Evolutionary conservation across 2,888 invertebrate species (phyloP), one percentile per base, ranked within the genome.

Genomic region (Panopea generosa): DNA sequence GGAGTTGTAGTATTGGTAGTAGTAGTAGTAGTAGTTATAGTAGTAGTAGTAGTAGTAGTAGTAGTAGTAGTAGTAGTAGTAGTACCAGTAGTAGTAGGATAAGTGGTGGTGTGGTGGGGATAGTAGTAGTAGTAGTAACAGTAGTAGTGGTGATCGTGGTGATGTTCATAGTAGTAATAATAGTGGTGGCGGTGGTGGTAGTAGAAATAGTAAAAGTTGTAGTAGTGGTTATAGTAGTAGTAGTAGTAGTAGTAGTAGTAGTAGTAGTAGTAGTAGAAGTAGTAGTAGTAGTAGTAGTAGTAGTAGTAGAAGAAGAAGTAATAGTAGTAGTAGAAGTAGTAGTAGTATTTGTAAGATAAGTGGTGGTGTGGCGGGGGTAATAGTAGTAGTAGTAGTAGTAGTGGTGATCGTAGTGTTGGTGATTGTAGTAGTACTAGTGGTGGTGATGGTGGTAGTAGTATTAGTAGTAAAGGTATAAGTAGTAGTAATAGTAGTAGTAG

Each of bases 231-330:
- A n/a, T n/a, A n/a, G n/a, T n/a, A 56, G 66, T 40, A 56, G 55
- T 56, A 66, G 66, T 43, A 66, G 40, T 56, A 59, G 66, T 56
- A 43, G 57, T 66, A 66, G 66, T 45, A 66, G 56, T 56, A 57
- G 45, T 56, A 66, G 43, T 45, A 66, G 66, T 56, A 29, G 56
- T 56, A 43, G 57, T 66, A 59, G 45, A 43, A 66, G 57, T 57
- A 66, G 66, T 66, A 56, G 66, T 6, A 61, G 61, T 61, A 61
- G 55, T 40, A 56, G 55, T 40, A 43, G 53, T 53, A 53, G 26
- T 40, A 16, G 40, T 40, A 16, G 7, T 16, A n/a, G n/a, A n/a
- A n/a, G n/a, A n/a, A n/a, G n/a, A n/a, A n/a, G n/a, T n/a, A n/a
- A n/a, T n/a, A n/a, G n/a, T n/a, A n/a, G n/a, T n/a, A n/a, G n/a